Evolutionary conservation across 2,797 vertebrate genomes (phyloP).

Genomic region (Pseudopleuronectes americanus): DNA sequence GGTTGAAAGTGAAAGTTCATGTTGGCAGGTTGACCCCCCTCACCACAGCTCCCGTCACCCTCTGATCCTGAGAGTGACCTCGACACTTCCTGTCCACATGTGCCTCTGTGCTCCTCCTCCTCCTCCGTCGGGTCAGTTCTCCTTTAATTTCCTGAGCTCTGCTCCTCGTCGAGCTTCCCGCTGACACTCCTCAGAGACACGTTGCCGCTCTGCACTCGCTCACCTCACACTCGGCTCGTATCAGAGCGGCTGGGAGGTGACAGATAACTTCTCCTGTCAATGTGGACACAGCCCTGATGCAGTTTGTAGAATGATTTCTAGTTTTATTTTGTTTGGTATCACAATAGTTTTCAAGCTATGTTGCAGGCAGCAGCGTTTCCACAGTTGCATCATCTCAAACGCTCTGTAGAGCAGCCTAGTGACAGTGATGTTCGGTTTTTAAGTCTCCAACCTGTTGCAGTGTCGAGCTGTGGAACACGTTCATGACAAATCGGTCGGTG

Average conservation of each 20-base stretch:
- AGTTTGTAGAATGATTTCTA: too few species aligned
- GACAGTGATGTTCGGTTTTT: too few species aligned
- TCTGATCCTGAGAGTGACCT: conserved; percentile 51
- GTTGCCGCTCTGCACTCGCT: conserved; percentile 53
- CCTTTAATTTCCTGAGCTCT: conserved; percentile 44
- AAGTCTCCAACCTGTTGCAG: too few species aligned
- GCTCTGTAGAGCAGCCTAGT: too few species aligned
- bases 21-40: conserved; percentile 3
- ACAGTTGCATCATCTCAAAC: too few species aligned
- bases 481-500: background rate
- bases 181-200: conserved; percentile 15
- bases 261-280: background rate
- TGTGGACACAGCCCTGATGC: too few species aligned
- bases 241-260: conserved; percentile 22
- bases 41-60: conserved; percentile 12
- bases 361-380: too few species aligned
- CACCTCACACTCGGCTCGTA: conserved; percentile 61
- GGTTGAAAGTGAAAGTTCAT: conserved; percentile 52
- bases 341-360: too few species aligned
- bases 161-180: conserved; percentile 18
- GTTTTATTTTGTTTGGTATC: too few species aligned
- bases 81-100: conserved; percentile 39
- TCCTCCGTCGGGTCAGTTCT: conserved; percentile 2
- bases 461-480: background rate
- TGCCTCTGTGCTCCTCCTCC: conserved; percentile 23